These are phyloP conservation scores for Epicampocera succincta DNA, from an alignment of 2,888 invertebrate species.

Conservation along the genomic window DNA sequence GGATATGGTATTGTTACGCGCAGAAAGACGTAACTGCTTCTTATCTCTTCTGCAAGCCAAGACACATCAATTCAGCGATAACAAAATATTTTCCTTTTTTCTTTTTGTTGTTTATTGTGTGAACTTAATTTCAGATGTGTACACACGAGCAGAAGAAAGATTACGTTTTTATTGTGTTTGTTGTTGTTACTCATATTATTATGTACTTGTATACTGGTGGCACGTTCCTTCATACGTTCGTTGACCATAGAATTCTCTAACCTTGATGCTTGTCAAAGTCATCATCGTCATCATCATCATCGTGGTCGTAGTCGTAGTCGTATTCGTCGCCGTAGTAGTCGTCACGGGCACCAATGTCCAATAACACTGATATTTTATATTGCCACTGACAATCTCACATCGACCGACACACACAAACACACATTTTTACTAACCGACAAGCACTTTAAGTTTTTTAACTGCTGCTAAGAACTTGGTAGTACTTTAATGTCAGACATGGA, in stretches of 20 bases:
- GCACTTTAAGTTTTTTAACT: slow-evolving; percentile 9
- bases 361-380: slow-evolving; percentile 47
- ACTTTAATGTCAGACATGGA: slow-evolving; percentile 10
- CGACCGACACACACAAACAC: neutral
- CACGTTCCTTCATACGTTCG: slow-evolving; percentile 61
- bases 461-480: slow-evolving; percentile 15
- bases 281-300: slow-evolving; percentile 41
- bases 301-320: neutral
- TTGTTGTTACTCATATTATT: no score
- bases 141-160: slow-evolving; percentile 20
- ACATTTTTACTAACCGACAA: neutral
- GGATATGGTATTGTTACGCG: no score
- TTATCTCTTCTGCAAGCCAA: no score
- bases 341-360: slow-evolving; percentile 22
- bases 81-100: neutral
- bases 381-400: neutral
- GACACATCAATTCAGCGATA: no score
- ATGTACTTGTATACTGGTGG: slow-evolving; percentile 14
- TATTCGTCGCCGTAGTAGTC: neutral
- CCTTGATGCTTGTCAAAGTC: slow-evolving; percentile 69
- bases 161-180: neutral
- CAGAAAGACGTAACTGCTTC: no score
- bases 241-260: slow-evolving; percentile 69
- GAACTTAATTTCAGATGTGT: slow-evolving; percentile 32
- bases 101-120: neutral